phyloP scores from a whole-genome alignment of 1,140 invertebrate species.

The Mizuhopecten yessoensis region DNA sequence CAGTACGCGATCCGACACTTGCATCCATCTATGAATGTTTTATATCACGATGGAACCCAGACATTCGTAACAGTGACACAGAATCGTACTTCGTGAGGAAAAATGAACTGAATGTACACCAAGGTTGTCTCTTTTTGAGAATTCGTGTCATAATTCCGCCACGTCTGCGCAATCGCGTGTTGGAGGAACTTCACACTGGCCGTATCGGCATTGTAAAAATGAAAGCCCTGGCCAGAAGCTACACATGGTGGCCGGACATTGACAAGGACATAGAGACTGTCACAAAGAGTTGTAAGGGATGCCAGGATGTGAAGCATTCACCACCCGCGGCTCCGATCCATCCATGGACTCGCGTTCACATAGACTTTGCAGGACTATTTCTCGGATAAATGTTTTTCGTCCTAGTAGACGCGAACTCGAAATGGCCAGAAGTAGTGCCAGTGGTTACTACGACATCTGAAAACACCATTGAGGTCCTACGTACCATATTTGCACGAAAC shows the following conservation, averaged over 20 bases:
- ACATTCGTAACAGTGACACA: neutral
- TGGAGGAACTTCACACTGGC: slow-evolving; percentile 83
- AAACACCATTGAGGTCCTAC: too few species aligned
- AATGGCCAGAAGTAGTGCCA: slow-evolving; percentile 36
- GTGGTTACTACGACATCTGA: too few species aligned
- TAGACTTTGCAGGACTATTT: slow-evolving; percentile 41
- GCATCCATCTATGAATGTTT: slow-evolving; percentile 43
- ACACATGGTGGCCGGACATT: slow-evolving; percentile 85
- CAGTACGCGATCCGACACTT: slow-evolving; percentile 43
- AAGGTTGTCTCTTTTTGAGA: slow-evolving; percentile 64
- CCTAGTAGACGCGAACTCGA: slow-evolving; percentile 13
- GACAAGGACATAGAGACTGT: too few species aligned
- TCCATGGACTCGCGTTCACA: slow-evolving; percentile 57
- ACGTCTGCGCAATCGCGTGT: slow-evolving; percentile 74
- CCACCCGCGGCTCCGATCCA: slow-evolving; percentile 55
- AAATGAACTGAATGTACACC: slow-evolving; percentile 54
- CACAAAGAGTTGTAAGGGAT: slow-evolving; percentile 83
- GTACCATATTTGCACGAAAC: too few species aligned
- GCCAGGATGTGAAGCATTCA: slow-evolving; percentile 64
- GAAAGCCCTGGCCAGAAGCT: slow-evolving; percentile 82
- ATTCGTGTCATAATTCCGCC: slow-evolving; percentile 81
- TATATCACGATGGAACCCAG: slow-evolving; percentile 2
- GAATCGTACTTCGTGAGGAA: slow-evolving; percentile 44
- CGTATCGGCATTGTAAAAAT: too few species aligned
- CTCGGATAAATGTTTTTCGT: neutral